phyloP scores from a whole-genome alignment of 2,797 vertebrate species.

The Okamejei kenojei region DNA sequence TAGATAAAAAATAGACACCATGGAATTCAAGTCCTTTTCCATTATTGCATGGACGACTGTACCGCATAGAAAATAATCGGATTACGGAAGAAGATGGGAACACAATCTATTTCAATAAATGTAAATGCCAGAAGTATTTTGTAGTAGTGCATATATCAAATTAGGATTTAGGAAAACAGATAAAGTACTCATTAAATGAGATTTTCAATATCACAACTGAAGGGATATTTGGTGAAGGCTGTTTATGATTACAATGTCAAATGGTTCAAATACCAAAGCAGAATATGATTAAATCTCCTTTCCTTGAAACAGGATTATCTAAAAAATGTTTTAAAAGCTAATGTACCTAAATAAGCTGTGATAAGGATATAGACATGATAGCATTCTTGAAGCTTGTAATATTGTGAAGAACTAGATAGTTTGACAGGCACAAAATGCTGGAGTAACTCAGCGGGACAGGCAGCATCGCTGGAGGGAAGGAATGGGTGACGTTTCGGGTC shows the following conservation, averaged over 20 bases:
- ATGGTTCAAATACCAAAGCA: background rate
- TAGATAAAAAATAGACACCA: background rate
- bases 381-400: background rate
- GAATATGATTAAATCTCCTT: background rate
- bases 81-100: background rate
- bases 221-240: background rate
- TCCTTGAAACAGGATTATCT: background rate
- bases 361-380: background rate
- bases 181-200: background rate
- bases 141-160: background rate
- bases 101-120: slow-evolving; percentile 4
- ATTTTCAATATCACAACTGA: background rate
- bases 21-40: background rate
- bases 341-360: background rate
- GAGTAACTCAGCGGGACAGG: no score
- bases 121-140: background rate
- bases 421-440: background rate
- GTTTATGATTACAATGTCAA: background rate
- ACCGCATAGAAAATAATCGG: background rate
- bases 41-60: background rate
- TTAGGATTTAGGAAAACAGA: background rate
- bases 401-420: background rate
- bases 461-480: no score
- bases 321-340: background rate
- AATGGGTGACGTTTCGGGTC: no score